Conservation (phyloP, 2,113 vertebrate species). For the Sander lucioperca region DNA sequence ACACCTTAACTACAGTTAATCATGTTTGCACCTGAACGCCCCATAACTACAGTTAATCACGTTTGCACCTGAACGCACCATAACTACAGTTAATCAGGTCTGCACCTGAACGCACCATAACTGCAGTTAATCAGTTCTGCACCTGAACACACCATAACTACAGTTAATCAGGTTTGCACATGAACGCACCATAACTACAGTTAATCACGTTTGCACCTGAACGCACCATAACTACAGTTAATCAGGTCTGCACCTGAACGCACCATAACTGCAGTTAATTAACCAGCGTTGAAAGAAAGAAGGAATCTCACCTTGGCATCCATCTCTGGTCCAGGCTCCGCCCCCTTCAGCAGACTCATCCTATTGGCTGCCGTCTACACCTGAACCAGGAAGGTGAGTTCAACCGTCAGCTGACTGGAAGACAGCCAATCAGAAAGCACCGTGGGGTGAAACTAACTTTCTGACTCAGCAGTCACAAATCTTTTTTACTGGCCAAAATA, state of each 20-base stretch:
- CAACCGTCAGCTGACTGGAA: constrained; percentile 28
- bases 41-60: not conserved
- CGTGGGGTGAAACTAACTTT: not conserved
- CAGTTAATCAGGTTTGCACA: no score
- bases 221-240: no score
- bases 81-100: no score
- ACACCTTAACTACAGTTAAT: not conserved
- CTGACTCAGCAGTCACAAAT: no score
- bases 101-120: no score
- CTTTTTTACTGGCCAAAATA: no score
- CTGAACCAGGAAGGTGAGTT: not conserved
- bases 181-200: not conserved
- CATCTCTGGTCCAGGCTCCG: constrained; percentile 43
- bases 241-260: not conserved
- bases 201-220: not conserved
- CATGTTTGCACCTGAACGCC: no score
- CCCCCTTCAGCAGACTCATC: constrained; percentile 64
- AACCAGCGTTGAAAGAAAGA: not conserved
- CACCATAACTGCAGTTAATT: not conserved
- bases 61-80: no score
- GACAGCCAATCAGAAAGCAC: not conserved
- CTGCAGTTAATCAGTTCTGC: constrained; percentile 44
- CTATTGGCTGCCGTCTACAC: constrained; percentile 19
- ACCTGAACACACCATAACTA: constrained; percentile 45
- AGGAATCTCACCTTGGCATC: constrained; percentile 63